Evolutionary conservation across 2,888 invertebrate genomes (phyloP), one percentile per base, ranked within the genome.

Genomic region (Loripinus fragilis): DNA sequence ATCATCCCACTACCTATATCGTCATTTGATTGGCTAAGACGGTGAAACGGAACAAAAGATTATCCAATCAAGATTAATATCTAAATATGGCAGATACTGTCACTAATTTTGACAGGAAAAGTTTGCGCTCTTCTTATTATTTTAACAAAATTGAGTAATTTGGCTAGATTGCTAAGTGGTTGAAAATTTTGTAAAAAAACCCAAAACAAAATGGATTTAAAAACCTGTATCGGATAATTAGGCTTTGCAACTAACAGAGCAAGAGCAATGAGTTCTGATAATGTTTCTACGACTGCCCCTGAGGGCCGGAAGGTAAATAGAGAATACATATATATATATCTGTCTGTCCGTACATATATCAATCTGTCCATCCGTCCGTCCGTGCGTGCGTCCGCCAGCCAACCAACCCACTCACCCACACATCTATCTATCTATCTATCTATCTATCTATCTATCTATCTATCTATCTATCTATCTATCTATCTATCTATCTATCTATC

Each of bases 201-300:
- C n/a, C n/a, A n/a, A 38, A 38, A 12, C 38, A 38, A 38, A 38
- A 15, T 45, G 45, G 45, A 45, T 20, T 41, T 10, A 50, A 52
- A 52, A 20, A n/a, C 52, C 25, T 23, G 12, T 8, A 38, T 8
- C 12, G 38, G 38, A 38, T 38, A 38, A 38, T 38, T 12, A 38
- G 5, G 12, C 12, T 38, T 12, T 38, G 7, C 38, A 8, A 38
- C 38, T n/a, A n/a, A n/a, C n/a, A n/a, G n/a, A n/a, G 41, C 8
- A 41, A 3, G 3, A 45, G 68, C 33, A 33, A 83, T 84, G 81
- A 78, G 80, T 76, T 83, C 81, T 55, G 86, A 86, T 20, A 78
- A 85, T 30, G 87, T 87, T 10, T 81, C 87, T 0, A 83, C 88
- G 12, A 85, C 88, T 12, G 81, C 80, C 7, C 71, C 81, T 1